phyloP scores from a whole-genome alignment of 2,888 invertebrate species.

The Augiades crinisus region DNA sequence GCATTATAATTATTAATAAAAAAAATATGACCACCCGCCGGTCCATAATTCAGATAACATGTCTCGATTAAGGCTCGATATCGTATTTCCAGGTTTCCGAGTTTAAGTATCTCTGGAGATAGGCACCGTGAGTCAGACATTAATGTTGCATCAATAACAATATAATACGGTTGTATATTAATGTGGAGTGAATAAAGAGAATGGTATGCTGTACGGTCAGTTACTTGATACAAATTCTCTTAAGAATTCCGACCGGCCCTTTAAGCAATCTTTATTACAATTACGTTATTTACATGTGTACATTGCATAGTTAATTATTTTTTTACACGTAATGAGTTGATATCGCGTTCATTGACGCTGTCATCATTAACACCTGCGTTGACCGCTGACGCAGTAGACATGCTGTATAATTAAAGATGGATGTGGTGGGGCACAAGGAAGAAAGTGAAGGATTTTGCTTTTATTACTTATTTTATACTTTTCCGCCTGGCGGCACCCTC shows the following conservation, averaged over 20 bases:
- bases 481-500: slow-evolving; percentile 8
- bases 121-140: slow-evolving; percentile 10
- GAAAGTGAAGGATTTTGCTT: slow-evolving; percentile 27
- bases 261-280: background rate
- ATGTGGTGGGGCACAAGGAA: slow-evolving; percentile 11
- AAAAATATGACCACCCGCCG: slow-evolving; percentile 14
- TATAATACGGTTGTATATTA: slow-evolving; percentile 3
- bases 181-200: slow-evolving; percentile 27
- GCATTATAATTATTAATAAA: slow-evolving; percentile 18
- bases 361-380: slow-evolving; percentile 48
- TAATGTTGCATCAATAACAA: slow-evolving; percentile 14
- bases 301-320: slow-evolving; percentile 18
- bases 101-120: slow-evolving; percentile 8
- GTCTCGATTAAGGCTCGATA: slow-evolving; percentile 10
- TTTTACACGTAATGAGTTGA: slow-evolving; percentile 21
- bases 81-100: slow-evolving; percentile 16
- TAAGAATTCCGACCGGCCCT: slow-evolving; percentile 14
- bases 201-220: slow-evolving; percentile 17
- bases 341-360: slow-evolving; percentile 40
- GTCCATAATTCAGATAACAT: slow-evolving; percentile 11
- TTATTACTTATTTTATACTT: slow-evolving; percentile 21
- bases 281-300: slow-evolving; percentile 14
- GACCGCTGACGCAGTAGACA: slow-evolving; percentile 40
- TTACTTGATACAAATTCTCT: slow-evolving; percentile 24
- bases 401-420: slow-evolving; percentile 16